Evolutionary conservation across 2,888 invertebrate species (phyloP), one percentile per base, ranked within the genome.

Genomic region (Bhutanitis thaidina): DNA sequence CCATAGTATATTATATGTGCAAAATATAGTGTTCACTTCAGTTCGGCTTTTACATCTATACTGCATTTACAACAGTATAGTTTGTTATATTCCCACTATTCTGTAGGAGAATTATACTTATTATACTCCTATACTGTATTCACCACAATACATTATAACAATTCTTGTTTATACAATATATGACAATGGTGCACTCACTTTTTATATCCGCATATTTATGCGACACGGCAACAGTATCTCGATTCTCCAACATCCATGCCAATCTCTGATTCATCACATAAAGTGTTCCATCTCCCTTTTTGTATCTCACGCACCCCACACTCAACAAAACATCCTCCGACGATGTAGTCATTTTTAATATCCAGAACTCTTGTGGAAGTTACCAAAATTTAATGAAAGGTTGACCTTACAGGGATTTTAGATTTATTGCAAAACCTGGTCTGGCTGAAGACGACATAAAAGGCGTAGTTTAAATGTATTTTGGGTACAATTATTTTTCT

Each of bases 151-250:
- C n/a, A n/a, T n/a, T n/a, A n/a, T n/a, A n/a, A n/a, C n/a, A n/a
- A n/a, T n/a, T n/a, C n/a, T n/a, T n/a, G n/a, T n/a, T n/a, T n/a
- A n/a, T n/a, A 3, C 20, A 20, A 5, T 20, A 5, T 2, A 5
- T 5, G 20, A 20, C 5, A 5, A 20, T 3, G 5, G 20, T 20
- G 7, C n/a, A 81, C 92, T 92, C 91, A 97, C 97, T 94, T 92
- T 98, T 98, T 60, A 99, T 98, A 81, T 98, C 98, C 55, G 96
- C 95, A 87, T 97, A 99, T 75, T 95, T 93, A 84, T 98, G 97
- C 49, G 97, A 97, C 53, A 98, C 95, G 10, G 96, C 94, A 41
- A 98, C 97, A 1, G 95, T 96, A 73, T 98, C 97, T 57, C 94
- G 92, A 77, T 97, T 96, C 75, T 97, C 96, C 57, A 97, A 92